phyloP scores from a whole-genome alignment of 2,113 vertebrate species.

The Syngnathus scovelli region DNA sequence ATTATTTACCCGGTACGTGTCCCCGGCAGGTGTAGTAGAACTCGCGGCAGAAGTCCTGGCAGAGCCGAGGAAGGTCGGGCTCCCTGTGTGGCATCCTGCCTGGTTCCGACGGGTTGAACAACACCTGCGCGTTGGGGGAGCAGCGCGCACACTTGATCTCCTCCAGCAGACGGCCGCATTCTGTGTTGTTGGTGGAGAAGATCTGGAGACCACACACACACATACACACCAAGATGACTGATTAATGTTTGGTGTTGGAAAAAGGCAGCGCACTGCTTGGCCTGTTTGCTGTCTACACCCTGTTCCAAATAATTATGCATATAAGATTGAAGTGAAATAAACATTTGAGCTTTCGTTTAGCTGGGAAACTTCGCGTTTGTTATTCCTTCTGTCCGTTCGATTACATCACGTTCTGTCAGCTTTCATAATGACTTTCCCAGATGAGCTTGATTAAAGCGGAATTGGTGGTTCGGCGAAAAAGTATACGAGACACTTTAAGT shows the following conservation, averaged over 20 bases:
- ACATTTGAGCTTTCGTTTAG: background rate
- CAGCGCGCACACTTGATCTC: constrained; percentile 96
- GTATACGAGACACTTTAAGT: background rate
- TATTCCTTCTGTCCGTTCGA: background rate
- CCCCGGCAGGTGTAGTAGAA: constrained; percentile 97
- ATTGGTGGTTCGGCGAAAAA: background rate
- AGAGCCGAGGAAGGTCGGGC: constrained; percentile 84
- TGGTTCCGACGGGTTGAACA: constrained; percentile 84
- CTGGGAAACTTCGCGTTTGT: background rate
- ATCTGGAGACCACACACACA: constrained; percentile 76
- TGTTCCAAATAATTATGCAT: background rate
- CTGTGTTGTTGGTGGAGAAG: constrained; percentile 96
- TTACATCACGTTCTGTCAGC: background rate
- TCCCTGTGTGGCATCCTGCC: constrained; percentile 81
- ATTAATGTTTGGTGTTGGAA: background rate
- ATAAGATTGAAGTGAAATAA: background rate
- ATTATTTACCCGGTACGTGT: constrained; percentile 91
- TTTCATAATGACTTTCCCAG: background rate
- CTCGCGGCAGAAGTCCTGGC: constrained; percentile 95
- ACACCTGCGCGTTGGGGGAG: constrained; percentile 92
- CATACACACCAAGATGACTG: background rate
- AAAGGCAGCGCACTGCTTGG: background rate
- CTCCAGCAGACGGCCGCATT: constrained; percentile 90
- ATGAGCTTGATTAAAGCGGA: background rate
- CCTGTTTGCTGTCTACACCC: background rate